Conservation (phyloP, 2,888 invertebrate species). For the Opisthograptis luteolata region DNA sequence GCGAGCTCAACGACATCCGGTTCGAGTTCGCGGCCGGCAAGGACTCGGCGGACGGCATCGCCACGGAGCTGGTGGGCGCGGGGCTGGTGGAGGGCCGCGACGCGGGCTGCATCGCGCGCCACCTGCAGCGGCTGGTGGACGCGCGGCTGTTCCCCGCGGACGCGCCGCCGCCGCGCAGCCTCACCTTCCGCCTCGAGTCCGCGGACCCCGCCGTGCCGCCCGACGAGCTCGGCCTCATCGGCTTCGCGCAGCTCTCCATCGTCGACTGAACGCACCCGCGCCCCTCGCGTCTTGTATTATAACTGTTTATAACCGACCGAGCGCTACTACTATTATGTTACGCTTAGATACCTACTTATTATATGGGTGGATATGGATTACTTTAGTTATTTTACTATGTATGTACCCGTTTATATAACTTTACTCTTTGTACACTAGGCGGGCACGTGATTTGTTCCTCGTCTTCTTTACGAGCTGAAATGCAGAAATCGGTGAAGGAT, state of each 20-base stretch:
- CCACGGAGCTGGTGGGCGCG: conserved; percentile 98
- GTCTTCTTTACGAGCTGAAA: conserved; percentile 1
- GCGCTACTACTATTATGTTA: conserved; percentile 46
- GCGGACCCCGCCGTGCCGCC: conserved; percentile 88
- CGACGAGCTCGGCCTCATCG: conserved; percentile 97
- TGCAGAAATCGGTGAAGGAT: no score
- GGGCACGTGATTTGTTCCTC: conserved; percentile 13
- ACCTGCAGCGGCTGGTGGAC: conserved; percentile 95
- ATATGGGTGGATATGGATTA: conserved; percentile 71
- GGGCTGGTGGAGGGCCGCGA: conserved; percentile 97
- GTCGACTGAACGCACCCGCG: conserved; percentile 86
- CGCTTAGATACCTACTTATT: conserved; percentile 64
- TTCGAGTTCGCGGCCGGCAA: conserved; percentile 98
- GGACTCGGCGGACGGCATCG: conserved; percentile 97
- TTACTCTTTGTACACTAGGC: conserved; percentile 42
- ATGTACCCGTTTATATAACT: conserved; percentile 48
- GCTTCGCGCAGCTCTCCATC: conserved; percentile 98
- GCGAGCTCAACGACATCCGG: conserved; percentile 98
- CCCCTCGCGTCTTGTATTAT: conserved; percentile 13
- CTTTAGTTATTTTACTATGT: conserved; percentile 47
- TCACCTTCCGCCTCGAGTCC: conserved; percentile 93
- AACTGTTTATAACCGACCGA: conserved; percentile 5
- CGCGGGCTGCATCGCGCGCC: conserved; percentile 95
- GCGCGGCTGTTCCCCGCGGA: conserved; percentile 65
- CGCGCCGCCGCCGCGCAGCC: conserved; percentile 86